Evolutionary conservation across 2,797 vertebrate genomes (phyloP).

Genomic region (Gallinago stenura): DNA sequence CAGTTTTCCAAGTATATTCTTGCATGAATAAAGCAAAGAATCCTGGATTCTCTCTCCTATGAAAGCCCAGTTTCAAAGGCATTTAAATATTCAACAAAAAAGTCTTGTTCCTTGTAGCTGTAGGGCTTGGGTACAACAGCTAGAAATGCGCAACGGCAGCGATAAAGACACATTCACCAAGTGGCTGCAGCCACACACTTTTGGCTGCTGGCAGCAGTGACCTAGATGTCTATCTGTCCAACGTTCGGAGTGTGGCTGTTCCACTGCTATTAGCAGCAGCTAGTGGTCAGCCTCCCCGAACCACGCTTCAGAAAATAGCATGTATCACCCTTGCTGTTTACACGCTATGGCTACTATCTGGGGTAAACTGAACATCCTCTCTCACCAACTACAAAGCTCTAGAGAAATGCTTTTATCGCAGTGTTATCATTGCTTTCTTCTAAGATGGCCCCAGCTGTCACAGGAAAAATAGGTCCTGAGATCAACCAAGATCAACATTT

Average conservation of each 20-base stretch:
- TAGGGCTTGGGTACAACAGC: not conserved
- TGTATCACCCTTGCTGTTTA: not conserved
- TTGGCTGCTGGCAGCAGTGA: accelerated
- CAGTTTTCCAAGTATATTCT: not conserved
- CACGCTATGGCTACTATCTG: not conserved
- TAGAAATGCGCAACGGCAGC: not conserved
- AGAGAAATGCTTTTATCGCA: not conserved
- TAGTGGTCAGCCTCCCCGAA: conserved; percentile 39
- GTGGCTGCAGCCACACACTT: not conserved
- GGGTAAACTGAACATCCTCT: conserved; percentile 53
- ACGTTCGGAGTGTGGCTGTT: conserved; percentile 17
- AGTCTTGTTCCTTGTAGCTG: not conserved
- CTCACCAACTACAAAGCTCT: conserved; percentile 46
- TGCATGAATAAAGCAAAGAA: not conserved
- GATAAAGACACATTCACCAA: not conserved
- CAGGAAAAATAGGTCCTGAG: conserved; percentile 18
- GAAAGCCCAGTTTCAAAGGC: not conserved
- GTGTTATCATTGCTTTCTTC: not conserved
- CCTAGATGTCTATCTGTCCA: conserved; percentile 60
- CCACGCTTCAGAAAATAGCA: not conserved
- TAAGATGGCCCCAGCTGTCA: not conserved
- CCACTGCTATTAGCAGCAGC: conserved; percentile 27
- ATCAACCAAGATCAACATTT: conserved; percentile 36
- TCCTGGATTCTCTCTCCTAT: not conserved
- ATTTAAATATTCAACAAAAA: not conserved